Conservation (phyloP, 2,888 invertebrate species). For the Galerucella nymphaeae region DNA sequence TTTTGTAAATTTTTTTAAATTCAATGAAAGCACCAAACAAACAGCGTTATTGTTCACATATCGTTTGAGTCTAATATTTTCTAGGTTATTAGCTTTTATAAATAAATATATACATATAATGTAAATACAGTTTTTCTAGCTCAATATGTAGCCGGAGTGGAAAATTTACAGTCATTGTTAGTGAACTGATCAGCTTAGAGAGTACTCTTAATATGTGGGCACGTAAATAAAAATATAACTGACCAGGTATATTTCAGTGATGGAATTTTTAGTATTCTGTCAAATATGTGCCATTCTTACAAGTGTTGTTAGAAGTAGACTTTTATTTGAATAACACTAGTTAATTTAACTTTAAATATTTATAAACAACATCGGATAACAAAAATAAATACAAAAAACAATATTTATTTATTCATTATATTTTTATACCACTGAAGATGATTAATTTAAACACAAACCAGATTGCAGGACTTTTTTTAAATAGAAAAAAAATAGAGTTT, state of each 20-base stretch:
- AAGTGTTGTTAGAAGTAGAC: slow-evolving; percentile 63
- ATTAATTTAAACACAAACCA: too few relatives aligned
- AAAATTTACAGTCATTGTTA: slow-evolving; percentile 31
- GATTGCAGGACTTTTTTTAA: too few relatives aligned
- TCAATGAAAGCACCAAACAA: slow-evolving; percentile 45
- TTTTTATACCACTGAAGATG: slow-evolving; percentile 5
- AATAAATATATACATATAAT: slow-evolving; percentile 41
- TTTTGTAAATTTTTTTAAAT: slow-evolving; percentile 2
- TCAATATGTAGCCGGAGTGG: slow-evolving; percentile 32
- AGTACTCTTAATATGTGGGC: slow-evolving; percentile 36
- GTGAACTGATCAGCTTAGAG: slow-evolving; percentile 35
- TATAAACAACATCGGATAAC: slow-evolving; percentile 33
- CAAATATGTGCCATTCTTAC: slow-evolving; percentile 65
- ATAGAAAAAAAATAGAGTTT: too few relatives aligned
- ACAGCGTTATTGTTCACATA: slow-evolving; percentile 53
- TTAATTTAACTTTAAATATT: slow-evolving; percentile 59
- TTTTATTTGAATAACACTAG: slow-evolving; percentile 61
- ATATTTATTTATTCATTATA: background rate
- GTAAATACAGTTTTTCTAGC: slow-evolving; percentile 49
- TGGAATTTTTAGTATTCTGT: slow-evolving; percentile 64
- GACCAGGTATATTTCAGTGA: slow-evolving; percentile 60
- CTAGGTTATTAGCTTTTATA: slow-evolving; percentile 51
- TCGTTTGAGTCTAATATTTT: slow-evolving; percentile 43
- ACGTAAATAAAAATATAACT: slow-evolving; percentile 43
- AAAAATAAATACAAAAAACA: too few relatives aligned